Percentiles rank a stretch among this genome's conserved stretches.
These are phyloP conservation scores for Criorhina ranunculi DNA, from an alignment of 2,888 invertebrate species.

Conservation along the genomic window DNA sequence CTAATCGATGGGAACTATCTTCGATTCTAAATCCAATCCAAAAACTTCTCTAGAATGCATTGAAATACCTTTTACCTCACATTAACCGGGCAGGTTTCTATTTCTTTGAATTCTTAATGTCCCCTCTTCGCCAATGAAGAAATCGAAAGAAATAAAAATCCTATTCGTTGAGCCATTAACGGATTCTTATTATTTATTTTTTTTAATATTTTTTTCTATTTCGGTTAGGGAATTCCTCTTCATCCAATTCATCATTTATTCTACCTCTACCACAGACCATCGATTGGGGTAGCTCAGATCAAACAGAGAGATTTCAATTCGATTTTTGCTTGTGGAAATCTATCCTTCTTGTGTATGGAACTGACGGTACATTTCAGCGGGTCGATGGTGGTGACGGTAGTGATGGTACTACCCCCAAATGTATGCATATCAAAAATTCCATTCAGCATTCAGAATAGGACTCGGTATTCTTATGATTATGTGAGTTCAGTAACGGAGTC, in stretches of 20 bases:
- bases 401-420: not conserved
- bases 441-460: conserved; percentile 47
- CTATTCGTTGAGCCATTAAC: conserved; percentile 20
- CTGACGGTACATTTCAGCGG: too few relatives aligned
- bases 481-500: conserved; percentile 32
- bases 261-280: conserved; percentile 11
- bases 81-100: conserved; percentile 9
- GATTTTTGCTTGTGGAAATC: conserved; percentile 15
- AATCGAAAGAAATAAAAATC: conserved; percentile 9
- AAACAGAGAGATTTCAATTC: conserved; percentile 24
- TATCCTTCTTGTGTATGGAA: conserved; percentile 31
- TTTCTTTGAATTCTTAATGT: conserved; percentile 31
- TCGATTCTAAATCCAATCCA: too few relatives aligned
- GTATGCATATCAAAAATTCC: conserved; percentile 42
- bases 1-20: too few relatives aligned
- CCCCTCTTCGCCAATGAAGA: not conserved
- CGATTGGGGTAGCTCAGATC: conserved; percentile 32
- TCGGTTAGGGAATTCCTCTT: conserved; percentile 9
- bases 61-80: not conserved
- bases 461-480: conserved; percentile 25
- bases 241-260: conserved; percentile 32
- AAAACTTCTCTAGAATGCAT: too few relatives aligned
- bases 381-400: not conserved
- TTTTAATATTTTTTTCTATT: conserved; percentile 30
- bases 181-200: conserved; percentile 4